phyloP scores from a whole-genome alignment of 1,140 invertebrate species.

The Artemia franciscana region DNA sequence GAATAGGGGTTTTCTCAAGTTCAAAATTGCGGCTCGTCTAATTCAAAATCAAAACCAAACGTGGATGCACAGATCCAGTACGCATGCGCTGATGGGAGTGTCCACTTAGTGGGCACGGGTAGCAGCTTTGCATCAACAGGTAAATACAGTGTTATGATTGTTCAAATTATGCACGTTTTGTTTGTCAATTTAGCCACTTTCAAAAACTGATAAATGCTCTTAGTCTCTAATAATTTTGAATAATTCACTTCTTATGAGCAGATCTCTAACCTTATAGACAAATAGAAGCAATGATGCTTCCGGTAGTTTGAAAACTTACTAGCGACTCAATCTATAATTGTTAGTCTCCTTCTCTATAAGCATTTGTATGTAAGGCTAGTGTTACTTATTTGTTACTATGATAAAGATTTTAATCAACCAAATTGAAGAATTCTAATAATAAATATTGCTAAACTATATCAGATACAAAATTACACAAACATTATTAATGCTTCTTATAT shows the following conservation, averaged over 20 bases:
- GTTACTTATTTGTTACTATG: too few species aligned
- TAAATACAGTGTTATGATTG: background rate
- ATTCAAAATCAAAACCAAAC: background rate
- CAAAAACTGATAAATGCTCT: background rate
- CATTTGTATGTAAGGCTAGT: too few species aligned
- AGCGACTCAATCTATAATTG: too few species aligned
- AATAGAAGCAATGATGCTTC: too few species aligned
- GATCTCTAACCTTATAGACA: too few species aligned
- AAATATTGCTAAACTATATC: too few species aligned
- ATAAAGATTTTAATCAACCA: too few species aligned
- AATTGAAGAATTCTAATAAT: too few species aligned
- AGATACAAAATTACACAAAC: too few species aligned
- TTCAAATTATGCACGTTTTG: background rate
- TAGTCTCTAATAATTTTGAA: background rate
- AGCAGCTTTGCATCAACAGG: background rate
- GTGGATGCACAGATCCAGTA: background rate
- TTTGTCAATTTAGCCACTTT: background rate
- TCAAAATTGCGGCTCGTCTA: background rate
- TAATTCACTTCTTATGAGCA: background rate
- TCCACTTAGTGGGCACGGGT: background rate
- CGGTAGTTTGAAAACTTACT: too few species aligned
- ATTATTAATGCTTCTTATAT: too few species aligned
- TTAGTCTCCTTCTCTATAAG: too few species aligned
- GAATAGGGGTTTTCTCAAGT: background rate
- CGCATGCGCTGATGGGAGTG: background rate